A percentile compares a stretch with the other conserved stretches of the same genome.
These are phyloP conservation scores for Oostethus manadensis DNA, from an alignment of 2,113 vertebrate genomes.

Conservation along the genomic window DNA sequence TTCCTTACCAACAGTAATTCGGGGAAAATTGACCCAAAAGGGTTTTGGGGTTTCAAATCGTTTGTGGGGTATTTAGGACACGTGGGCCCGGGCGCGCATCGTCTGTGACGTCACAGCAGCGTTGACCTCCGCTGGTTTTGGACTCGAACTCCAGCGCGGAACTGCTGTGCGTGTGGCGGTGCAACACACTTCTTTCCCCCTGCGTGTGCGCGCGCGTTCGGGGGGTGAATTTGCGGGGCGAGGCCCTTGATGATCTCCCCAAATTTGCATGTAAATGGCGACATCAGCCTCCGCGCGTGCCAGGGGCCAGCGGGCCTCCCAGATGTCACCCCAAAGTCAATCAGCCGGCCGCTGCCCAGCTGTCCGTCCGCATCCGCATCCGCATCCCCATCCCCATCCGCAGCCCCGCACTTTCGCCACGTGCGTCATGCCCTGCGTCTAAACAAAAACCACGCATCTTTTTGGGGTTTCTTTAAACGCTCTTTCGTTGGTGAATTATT, in stretches of 20 bases:
- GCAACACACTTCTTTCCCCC: too few species aligned
- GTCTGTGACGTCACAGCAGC: not conserved
- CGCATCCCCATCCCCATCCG: not conserved
- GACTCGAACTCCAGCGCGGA: constrained; percentile 40
- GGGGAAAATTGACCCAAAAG: too few species aligned
- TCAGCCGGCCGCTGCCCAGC: constrained; percentile 91
- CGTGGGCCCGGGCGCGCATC: too few species aligned
- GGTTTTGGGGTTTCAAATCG: too few species aligned
- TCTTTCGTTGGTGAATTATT: constrained; percentile 57
- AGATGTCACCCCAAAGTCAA: constrained; percentile 91
- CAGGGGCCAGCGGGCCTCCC: constrained; percentile 92
- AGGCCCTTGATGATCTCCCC: constrained; percentile 85
- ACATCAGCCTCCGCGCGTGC: constrained; percentile 93
- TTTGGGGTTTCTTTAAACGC: constrained; percentile 7
- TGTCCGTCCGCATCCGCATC: constrained; percentile 70
- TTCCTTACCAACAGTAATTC: too few species aligned
- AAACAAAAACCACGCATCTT: constrained; percentile 33
- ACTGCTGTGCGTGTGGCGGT: not conserved
- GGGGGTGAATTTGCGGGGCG: constrained; percentile 84
- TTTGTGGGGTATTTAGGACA: too few species aligned
- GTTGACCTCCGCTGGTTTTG: constrained; percentile 35
- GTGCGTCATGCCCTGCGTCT: not conserved
- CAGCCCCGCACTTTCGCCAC: not conserved
- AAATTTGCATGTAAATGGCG: constrained; percentile 98
- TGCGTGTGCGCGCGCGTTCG: not conserved